Evolutionary conservation across 2,888 invertebrate species (phyloP).

Genomic region (Lobophora halterata): DNA sequence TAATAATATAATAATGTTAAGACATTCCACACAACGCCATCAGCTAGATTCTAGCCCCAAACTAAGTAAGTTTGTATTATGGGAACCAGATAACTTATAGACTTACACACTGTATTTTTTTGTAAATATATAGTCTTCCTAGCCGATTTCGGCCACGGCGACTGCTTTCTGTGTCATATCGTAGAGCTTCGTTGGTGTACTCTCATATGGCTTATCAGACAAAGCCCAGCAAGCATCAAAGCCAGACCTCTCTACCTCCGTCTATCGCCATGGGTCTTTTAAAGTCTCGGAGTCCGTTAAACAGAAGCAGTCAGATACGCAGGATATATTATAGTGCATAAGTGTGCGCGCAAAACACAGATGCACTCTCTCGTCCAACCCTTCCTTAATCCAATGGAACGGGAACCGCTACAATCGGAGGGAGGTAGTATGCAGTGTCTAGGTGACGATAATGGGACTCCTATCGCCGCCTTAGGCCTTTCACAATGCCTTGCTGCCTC

Average conservation of each 20-base stretch:
- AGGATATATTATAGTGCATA: background rate
- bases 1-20: too few relatives aligned
- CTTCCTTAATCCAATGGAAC: background rate
- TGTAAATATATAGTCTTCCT: too few relatives aligned
- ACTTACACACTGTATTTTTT: too few relatives aligned
- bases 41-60: too few relatives aligned
- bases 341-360: background rate
- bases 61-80: too few relatives aligned
- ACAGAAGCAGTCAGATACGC: background rate
- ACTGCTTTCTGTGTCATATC: too few relatives aligned
- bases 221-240: background rate
- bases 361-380: conserved; percentile 1
- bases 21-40: too few relatives aligned
- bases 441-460: background rate
- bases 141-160: too few relatives aligned
- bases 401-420: conserved; percentile 1
- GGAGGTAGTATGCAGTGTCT: background rate
- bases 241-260: background rate
- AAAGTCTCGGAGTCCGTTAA: background rate
- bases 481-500: background rate
- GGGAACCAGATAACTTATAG: too few relatives aligned
- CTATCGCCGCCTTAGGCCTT: conserved; percentile 1
- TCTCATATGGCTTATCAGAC: too few relatives aligned
- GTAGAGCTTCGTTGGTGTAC: too few relatives aligned
- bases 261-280: background rate